Conservation (phyloP, 2,797 vertebrate species). For the Eidolon dupreanum region DNA sequence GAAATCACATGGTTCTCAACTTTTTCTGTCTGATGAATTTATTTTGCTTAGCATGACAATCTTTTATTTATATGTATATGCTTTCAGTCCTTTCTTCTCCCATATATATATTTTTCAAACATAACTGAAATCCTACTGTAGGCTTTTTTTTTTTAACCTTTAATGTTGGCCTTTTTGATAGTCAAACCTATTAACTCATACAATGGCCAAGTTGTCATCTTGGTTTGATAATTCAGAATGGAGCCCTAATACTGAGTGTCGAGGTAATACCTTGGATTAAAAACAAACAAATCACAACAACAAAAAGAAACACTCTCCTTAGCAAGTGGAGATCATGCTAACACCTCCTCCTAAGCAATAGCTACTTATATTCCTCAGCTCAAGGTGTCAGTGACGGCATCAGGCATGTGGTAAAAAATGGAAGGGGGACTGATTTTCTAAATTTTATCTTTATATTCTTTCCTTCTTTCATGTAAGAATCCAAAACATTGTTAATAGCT, state of each 20-base stretch:
- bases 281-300: background rate
- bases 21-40: too few species aligned
- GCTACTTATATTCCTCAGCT: background rate
- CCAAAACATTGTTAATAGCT: background rate
- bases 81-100: background rate
- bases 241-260: background rate
- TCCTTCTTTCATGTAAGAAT: background rate
- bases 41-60: too few species aligned
- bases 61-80: background rate
- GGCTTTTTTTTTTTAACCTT: background rate
- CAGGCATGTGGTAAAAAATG: background rate
- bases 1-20: too few species aligned
- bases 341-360: slow-evolving; percentile 16
- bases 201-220: background rate
- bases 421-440: background rate
- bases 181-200: background rate
- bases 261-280: background rate
- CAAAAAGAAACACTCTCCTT: background rate
- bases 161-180: background rate
- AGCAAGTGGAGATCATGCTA: background rate
- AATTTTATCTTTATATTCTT: background rate
- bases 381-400: background rate
- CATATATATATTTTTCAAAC: background rate
- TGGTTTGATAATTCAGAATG: background rate
- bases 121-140: background rate